Percentiles rank a stretch among this genome's conserved stretches.
Evolutionary conservation across 2,113 vertebrate species (phyloP).

Genomic region (Heterotilapia buettikoferi): DNA sequence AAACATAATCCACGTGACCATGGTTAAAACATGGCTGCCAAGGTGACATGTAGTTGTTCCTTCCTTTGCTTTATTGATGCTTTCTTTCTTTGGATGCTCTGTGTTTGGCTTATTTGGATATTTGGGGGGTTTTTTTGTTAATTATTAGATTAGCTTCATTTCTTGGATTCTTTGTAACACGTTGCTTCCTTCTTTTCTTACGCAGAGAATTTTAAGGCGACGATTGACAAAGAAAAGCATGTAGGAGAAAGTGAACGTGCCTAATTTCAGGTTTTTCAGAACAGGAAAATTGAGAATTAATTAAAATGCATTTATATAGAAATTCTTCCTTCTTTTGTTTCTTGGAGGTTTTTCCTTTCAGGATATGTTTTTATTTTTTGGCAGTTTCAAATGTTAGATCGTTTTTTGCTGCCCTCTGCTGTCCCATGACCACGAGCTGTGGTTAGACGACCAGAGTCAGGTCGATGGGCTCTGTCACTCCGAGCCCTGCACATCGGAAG

Average conservation of each 20-base stretch:
- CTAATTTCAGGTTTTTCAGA: not conserved
- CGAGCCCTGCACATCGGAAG: not conserved
- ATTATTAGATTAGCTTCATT: not conserved
- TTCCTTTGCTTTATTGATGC: not conserved
- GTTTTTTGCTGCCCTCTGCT: not conserved
- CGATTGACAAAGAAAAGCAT: not conserved
- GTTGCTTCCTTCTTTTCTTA: not conserved
- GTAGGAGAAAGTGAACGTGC: not conserved
- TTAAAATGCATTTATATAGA: not conserved
- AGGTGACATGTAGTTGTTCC: not conserved
- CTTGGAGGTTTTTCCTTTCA: not conserved
- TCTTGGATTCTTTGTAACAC: not conserved
- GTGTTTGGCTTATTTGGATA: not conserved
- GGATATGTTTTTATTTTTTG: not conserved
- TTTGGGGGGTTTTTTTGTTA: accelerated
- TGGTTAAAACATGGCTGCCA: not conserved
- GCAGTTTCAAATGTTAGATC: not conserved
- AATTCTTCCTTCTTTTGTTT: not conserved
- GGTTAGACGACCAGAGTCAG: accelerated
- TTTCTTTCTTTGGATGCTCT: not conserved
- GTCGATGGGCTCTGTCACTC: not conserved
- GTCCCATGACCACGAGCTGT: not conserved
- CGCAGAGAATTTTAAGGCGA: not conserved
- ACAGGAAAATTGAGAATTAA: not conserved
- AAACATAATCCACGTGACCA: not conserved